Evolutionary conservation across 2,888 invertebrate species (phyloP).

Genomic region (Notodonta dromedarius): DNA sequence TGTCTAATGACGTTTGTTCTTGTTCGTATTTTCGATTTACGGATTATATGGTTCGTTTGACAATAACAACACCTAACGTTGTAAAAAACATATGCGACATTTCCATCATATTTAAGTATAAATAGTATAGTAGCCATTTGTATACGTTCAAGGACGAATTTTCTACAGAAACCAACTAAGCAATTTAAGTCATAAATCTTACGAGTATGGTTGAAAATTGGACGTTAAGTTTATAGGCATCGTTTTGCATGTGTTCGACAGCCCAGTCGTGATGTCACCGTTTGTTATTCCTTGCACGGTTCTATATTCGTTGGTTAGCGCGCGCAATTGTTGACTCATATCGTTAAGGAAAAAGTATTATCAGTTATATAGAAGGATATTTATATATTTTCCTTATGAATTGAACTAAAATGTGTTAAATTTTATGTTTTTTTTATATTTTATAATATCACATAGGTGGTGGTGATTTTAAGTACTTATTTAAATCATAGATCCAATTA

Average conservation of each 20-base stretch:
- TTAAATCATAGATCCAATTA: too few species aligned
- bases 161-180: conserved; percentile 28
- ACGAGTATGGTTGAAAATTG: conserved; percentile 37
- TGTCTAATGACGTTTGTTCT: too few species aligned
- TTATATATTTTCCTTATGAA: conserved; percentile 16
- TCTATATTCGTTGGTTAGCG: conserved; percentile 60
- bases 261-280: conserved; percentile 75
- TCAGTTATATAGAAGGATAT: conserved; percentile 40
- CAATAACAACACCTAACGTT: background rate
- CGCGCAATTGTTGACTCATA: conserved; percentile 63
- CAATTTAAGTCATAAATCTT: conserved; percentile 53
- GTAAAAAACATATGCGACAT: conserved; percentile 25
- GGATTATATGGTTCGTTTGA: too few species aligned
- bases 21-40: too few species aligned
- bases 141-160: conserved; percentile 59
- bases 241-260: conserved; percentile 53
- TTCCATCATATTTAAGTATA: conserved; percentile 49
- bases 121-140: conserved; percentile 45
- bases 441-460: too few species aligned
- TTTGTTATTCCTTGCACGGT: conserved; percentile 69
- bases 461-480: too few species aligned
- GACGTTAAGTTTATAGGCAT: conserved; percentile 31
- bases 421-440: too few species aligned
- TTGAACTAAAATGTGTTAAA: too few species aligned
- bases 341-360: conserved; percentile 54